Evolutionary conservation across 1,140 invertebrate species (phyloP).

Genomic region (Ruditapes philippinarum): DNA sequence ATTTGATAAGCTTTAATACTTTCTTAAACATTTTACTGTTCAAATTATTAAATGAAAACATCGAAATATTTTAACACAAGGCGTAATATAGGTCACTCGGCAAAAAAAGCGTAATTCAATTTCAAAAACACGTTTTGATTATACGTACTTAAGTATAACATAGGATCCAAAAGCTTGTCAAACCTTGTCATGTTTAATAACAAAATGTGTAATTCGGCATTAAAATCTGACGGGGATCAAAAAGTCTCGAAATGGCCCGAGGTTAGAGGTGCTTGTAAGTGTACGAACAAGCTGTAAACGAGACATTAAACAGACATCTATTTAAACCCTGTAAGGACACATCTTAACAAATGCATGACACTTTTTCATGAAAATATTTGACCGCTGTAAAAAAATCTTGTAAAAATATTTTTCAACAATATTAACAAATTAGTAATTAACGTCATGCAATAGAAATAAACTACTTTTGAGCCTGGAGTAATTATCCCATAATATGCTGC

Average conservation of each 20-base stretch:
- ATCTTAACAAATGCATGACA: background rate
- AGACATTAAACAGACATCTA: background rate
- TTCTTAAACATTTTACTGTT: background rate
- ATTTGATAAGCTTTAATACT: background rate
- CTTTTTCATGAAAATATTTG: background rate
- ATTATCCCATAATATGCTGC: no score
- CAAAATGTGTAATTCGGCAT: background rate
- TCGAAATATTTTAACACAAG: constrained; percentile 2
- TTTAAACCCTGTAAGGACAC: background rate
- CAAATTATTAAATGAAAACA: background rate
- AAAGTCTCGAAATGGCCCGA: background rate
- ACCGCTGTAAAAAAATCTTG: no score
- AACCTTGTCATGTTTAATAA: constrained; percentile 12
- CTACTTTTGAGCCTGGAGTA: no score
- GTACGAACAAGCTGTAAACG: background rate
- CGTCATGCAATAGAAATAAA: no score
- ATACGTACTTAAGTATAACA: background rate
- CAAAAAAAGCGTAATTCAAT: constrained; percentile 17
- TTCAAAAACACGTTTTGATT: background rate
- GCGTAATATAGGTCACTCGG: constrained; percentile 15
- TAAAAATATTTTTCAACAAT: no score
- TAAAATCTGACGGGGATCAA: background rate
- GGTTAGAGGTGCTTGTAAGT: constrained; percentile 21
- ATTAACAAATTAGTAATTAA: no score
- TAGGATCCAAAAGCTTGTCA: background rate